These are phyloP conservation scores for Herpetotheres cachinnans DNA, from an alignment of 2,113 vertebrate genomes.

Conservation along the genomic window DNA sequence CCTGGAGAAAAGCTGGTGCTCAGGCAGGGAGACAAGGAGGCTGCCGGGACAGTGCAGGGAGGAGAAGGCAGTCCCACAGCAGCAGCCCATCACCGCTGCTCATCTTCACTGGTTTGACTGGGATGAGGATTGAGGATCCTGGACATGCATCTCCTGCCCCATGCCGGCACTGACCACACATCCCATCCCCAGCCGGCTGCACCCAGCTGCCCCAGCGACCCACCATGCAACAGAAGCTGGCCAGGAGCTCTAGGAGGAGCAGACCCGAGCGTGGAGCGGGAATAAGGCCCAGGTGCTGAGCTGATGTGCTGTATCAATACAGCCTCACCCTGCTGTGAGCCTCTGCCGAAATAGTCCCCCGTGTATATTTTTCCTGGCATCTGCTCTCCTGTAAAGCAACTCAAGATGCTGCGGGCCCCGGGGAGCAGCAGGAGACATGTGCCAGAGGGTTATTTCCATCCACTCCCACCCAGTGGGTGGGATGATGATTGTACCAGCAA, in stretches of 20 bases:
- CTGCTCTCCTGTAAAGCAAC: background rate
- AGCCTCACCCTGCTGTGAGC: background rate
- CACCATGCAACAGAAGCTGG: background rate
- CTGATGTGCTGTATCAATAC: background rate
- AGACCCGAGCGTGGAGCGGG: rapidly evolving
- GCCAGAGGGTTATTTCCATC: background rate
- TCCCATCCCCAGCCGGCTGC: background rate
- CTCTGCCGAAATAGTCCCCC: background rate
- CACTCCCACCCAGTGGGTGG: background rate
- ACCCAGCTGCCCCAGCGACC: background rate
- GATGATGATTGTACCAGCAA: background rate
- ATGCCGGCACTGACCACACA: background rate
- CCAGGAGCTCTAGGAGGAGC: background rate
- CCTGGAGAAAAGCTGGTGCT: background rate
- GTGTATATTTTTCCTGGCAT: background rate
- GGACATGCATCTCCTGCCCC: background rate
- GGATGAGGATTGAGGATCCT: background rate
- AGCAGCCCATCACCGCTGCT: background rate
- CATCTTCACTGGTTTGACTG: background rate
- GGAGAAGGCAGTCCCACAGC: background rate
- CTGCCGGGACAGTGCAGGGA: background rate
- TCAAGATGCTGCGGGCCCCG: background rate
- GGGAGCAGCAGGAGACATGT: background rate
- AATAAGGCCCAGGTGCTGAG: background rate
- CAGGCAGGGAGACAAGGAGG: background rate